phyloP scores from a whole-genome alignment of 2,888 invertebrate species.

The Pandemis heparana region DNA sequence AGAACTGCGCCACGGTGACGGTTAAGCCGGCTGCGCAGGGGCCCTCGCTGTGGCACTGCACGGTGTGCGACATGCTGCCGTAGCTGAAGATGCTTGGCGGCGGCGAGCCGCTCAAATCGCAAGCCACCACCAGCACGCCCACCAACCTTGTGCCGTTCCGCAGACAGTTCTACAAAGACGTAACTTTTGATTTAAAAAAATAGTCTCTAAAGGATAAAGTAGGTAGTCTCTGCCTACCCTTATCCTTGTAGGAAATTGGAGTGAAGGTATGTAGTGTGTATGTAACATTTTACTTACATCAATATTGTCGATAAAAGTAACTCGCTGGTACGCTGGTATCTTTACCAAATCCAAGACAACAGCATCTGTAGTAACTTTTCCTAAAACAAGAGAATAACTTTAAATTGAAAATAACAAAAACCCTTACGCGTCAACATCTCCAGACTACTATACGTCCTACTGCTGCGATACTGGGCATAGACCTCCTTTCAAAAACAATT shows the following conservation, averaged over 20 bases:
- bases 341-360: background rate
- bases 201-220: too few species aligned
- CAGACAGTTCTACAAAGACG: background rate
- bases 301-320: background rate
- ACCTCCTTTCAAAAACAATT: too few species aligned
- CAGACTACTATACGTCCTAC: too few species aligned
- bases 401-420: too few species aligned
- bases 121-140: background rate
- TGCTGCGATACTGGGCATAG: too few species aligned
- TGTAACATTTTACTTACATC: background rate
- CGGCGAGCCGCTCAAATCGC: background rate
- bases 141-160: background rate
- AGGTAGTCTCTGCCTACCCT: too few species aligned
- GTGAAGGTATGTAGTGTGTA: too few species aligned
- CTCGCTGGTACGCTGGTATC: background rate
- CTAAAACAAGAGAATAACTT: background rate
- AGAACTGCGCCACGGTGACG: background rate
- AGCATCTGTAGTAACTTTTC: background rate
- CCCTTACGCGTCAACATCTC: too few species aligned
- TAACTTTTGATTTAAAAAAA: too few species aligned
- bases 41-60: background rate
- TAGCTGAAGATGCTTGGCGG: background rate
- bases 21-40: background rate
- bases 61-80: background rate
- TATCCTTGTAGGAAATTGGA: too few species aligned